Conservation (phyloP, 1,140 invertebrate species). For the Anoplolepis gracilipes region DNA sequence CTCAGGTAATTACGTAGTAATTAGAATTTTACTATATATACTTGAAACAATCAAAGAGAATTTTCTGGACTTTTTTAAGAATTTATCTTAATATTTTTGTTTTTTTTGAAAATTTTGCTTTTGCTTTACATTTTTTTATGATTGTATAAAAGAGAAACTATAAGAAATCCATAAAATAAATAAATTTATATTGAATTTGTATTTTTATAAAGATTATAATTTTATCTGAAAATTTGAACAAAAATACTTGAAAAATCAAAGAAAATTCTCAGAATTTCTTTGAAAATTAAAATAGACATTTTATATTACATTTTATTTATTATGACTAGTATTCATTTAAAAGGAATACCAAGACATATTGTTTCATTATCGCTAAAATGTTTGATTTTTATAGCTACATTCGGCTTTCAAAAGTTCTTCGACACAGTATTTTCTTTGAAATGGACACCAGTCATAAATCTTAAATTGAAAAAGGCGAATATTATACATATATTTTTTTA, state of each 20-base stretch:
- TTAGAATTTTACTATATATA: not conserved
- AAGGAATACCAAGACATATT: not conserved
- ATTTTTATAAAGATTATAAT: too few species aligned
- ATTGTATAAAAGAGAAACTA: not conserved
- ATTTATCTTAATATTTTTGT: too few species aligned
- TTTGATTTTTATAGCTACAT: not conserved
- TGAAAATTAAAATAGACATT: not conserved
- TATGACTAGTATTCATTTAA: not conserved
- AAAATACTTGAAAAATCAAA: not conserved
- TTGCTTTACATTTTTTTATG: not conserved
- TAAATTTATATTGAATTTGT: not conserved
- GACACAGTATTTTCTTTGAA: not conserved
- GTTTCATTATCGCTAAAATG: not conserved
- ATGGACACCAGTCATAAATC: not conserved
- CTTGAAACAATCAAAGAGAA: not conserved
- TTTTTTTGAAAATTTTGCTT: not conserved
- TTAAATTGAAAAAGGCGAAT: not conserved
- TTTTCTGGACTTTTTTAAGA: not conserved
- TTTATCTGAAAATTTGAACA: not conserved
- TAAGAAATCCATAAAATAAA: too few species aligned
- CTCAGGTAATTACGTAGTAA: slow-evolving; percentile 90
- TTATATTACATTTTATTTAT: not conserved
- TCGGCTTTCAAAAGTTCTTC: too few species aligned
- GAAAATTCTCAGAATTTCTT: not conserved
- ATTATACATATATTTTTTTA: not conserved